A percentile compares a stretch with the other conserved stretches of the same genome.
These are phyloP conservation scores for Sanderia malayensis DNA, from an alignment of 30 jellyfish, hydroid and myxozoan genomes.

Conservation along the genomic window DNA sequence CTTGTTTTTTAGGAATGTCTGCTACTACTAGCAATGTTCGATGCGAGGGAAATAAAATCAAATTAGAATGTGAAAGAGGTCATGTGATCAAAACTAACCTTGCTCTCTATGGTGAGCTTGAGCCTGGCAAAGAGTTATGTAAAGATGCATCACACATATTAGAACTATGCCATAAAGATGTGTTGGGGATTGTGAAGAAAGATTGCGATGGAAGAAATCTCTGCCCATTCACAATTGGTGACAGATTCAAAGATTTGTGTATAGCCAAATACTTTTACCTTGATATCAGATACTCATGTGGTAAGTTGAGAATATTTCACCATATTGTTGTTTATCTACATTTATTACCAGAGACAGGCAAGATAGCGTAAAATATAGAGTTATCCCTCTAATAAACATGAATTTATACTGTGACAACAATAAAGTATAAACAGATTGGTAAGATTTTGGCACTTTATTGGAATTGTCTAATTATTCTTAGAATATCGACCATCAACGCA, in stretches of 20 bases:
- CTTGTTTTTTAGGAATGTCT: constrained; percentile 26
- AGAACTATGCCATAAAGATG: constrained; percentile 68
- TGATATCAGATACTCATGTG: constrained; percentile 73
- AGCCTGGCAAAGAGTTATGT: constrained; percentile 80
- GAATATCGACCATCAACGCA: constrained; percentile 17
- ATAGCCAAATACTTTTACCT: constrained; percentile 51
- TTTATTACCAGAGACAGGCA: no score
- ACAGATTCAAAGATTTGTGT: constrained; percentile 48
- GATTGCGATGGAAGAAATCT: constrained; percentile 50
- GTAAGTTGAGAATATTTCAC: constrained; percentile 51
- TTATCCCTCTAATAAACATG: no score
- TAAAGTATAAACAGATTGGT: no score
- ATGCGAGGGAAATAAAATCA: constrained; percentile 76
- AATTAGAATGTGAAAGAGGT: constrained; percentile 61
- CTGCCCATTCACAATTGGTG: constrained; percentile 51
- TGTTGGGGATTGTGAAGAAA: constrained; percentile 28
- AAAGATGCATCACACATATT: constrained; percentile 32
- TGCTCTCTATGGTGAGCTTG: constrained; percentile 73
- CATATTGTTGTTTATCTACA: no score
- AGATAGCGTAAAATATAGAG: no score
- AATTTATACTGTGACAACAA: no score
- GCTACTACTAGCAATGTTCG: constrained; percentile 41
- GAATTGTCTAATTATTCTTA: not conserved
- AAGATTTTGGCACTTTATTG: no score
- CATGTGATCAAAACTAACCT: constrained; percentile 44